These are phyloP conservation scores for Bryconaethiops microstoma DNA, from an alignment of 2,797 vertebrate genomes.

Conservation along the genomic window DNA sequence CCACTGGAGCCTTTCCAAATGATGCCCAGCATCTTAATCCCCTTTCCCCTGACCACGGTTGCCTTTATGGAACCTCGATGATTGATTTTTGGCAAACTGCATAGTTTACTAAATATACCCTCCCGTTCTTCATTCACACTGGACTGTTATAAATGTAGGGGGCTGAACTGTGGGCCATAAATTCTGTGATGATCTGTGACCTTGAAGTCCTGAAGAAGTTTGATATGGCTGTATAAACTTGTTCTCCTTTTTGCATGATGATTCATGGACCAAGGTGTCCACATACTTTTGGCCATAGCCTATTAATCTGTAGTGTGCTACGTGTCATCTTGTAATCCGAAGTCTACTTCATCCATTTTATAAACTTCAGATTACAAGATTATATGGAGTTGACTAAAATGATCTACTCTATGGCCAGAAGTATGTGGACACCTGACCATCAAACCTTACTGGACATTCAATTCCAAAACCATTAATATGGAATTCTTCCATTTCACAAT, in stretches of 20 bases:
- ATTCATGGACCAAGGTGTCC: no score
- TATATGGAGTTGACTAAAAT: no score
- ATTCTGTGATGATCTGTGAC: constrained; percentile 58
- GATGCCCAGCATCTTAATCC: constrained; percentile 20
- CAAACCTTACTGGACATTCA: no score
- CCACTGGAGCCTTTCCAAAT: constrained; percentile 42
- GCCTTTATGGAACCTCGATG: constrained; percentile 51
- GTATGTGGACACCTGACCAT: no score
- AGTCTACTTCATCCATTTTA: no score
- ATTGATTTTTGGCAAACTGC: constrained; percentile 60
- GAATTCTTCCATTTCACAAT: no score
- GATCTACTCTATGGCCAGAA: no score
- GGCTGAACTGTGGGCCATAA: constrained; percentile 52
- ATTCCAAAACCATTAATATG: no score
- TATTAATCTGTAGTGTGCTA: no score
- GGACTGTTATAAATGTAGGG: constrained; percentile 56
- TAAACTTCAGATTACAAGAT: no score
- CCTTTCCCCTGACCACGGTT: constrained; percentile 7
- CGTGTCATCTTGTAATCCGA: no score
- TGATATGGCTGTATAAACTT: constrained; percentile 47
- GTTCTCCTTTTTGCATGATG: constrained; percentile 16
- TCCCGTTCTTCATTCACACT: constrained; percentile 43
- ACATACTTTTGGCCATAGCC: no score
- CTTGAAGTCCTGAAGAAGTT: constrained; percentile 49
- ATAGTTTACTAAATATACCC: constrained; percentile 55